Base-by-base conservation (phyloP, 2,797 vertebrate species). In the Chloroceryle amazona region DNA sequence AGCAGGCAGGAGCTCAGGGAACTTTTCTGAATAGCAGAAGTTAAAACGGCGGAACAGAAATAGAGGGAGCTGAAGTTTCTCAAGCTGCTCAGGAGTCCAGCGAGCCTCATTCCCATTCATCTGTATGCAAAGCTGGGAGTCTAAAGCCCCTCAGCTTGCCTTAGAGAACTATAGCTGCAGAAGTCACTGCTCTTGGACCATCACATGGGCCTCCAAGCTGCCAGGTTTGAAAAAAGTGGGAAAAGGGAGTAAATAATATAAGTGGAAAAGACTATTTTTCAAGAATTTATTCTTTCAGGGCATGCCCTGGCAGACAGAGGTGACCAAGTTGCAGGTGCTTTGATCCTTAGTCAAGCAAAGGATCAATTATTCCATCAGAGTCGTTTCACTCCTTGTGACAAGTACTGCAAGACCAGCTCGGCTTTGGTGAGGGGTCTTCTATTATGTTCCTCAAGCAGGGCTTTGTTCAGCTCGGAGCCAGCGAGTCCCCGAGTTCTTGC, bases 341-440 rank as follows among this genome's bases (percentile, higher is more conserved):
- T 65, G 68, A 54, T 51, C 52, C 75, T 61, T 23, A 65, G 72
- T 74, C 49, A 74, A 88, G 80, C n/a, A 83, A 89, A 88, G 9
- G 23, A 79, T 81, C 66, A 28, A 37, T 89, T 73, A 37, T 82
- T 71, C n/a, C 84, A 78, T 29, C 70, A 54, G 83, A 54, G 60
- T 33, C 58, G 74, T 47, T 68, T n/a, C 13, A 12, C 21, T 51
- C 81, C 35, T 46, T 26, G 68, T 25, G 58, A 29, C 75, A 76
- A 78, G 71, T 11, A 51, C 91, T 46, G 57, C 74, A 71, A 57
- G 60, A 90, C 31, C 81, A 78, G 80, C 57, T 37, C 4, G 0
- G 75, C 61, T 78, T 58, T 65, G 41, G 52, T 39, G 72, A 63
- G 75, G 37, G 75, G 37, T 5, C 44, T 14, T 5, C 44, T 14